Conservation (phyloP, 2,888 invertebrate species). For the Geophilus truncorum region DNA sequence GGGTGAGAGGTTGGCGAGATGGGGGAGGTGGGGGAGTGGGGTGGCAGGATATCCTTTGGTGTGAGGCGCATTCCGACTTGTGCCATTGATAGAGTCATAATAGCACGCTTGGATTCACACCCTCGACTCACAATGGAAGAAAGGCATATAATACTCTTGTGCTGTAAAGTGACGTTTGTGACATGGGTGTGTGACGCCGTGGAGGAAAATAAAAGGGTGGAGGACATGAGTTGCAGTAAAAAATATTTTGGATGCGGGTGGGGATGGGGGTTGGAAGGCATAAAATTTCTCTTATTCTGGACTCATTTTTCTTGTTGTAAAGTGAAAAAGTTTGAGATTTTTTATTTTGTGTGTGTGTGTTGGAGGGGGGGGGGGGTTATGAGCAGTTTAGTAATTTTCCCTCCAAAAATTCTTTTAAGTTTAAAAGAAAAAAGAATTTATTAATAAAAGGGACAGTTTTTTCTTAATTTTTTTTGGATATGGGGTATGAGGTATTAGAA, state of each 20-base stretch:
- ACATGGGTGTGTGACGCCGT: background rate
- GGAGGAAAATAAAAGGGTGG: background rate
- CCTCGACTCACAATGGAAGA: slow-evolving; percentile 25
- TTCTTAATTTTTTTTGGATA: too few relatives aligned
- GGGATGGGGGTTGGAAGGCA: background rate
- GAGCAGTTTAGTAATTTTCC: too few relatives aligned
- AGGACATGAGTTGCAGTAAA: background rate
- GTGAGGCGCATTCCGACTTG: slow-evolving; percentile 24
- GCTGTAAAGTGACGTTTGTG: slow-evolving; percentile 4
- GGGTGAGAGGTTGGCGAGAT: background rate
- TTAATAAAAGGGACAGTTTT: too few relatives aligned
- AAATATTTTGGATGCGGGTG: too few relatives aligned
- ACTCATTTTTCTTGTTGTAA: too few relatives aligned
- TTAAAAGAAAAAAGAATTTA: too few relatives aligned
- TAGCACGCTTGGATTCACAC: slow-evolving; percentile 27
- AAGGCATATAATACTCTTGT: slow-evolving; percentile 25
- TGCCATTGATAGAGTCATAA: slow-evolving; percentile 25
- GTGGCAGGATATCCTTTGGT: slow-evolving; percentile 12
- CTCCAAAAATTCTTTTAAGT: too few relatives aligned
- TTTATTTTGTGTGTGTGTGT: too few relatives aligned
- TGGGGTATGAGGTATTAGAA: too few relatives aligned
- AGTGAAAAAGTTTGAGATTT: too few relatives aligned
- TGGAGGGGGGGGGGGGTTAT: too few relatives aligned
- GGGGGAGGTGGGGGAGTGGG: background rate
- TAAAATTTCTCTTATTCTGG: background rate